Base-by-base conservation (phyloP, 2,888 invertebrate species). In the Acrobasis suavella region DNA sequence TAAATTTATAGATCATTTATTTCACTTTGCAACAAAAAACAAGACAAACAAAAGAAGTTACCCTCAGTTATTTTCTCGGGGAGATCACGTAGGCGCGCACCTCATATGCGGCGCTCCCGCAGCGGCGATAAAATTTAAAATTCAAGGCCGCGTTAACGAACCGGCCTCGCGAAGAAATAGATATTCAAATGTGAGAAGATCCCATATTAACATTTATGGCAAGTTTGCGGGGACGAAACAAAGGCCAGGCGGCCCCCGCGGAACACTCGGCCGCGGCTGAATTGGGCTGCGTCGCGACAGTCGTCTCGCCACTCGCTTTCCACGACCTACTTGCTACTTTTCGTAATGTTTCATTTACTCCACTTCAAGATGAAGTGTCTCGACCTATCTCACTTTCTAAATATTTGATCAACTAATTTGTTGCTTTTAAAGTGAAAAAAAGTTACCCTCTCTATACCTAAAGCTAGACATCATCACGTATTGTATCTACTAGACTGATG, bases 171-270 rank as follows among this genome's bases (percentile, higher is more conserved):
- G 87, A 91, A 91, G 89, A 92, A 92, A 92, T 91, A 91, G 92
- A 91, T 92, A 92, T 92, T 92, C 92, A 92, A 92, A 92, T 91
- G 91, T 86, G 86, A 87, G 89, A 84, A 87, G 87, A 89, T 91
- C 91, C 92, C 92, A 91, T 92, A 92, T 92, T 92, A 92, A 92
- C 92, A 92, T 91, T 92, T 92, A 92, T 92, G 91, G 91, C 90
- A 89, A 91, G 89, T 92, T 92, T 92, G 91, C 89, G 89, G 88
- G 85, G 82, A 87, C 86, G 86, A 91, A 86, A 91, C 91, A 92
- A 91, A 89, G 84, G 85, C 86, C 73, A 76, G 77, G 71, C 72
- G 74, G 76, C 82, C 79, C 78, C 78, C 76, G 62, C 15, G 62
- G 62, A 55, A 55, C 62, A 62, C 55, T 62, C 15, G 59, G 15